phyloP scores from a whole-genome alignment of 1,140 invertebrate species.

The Anoplolepis gracilipes region DNA sequence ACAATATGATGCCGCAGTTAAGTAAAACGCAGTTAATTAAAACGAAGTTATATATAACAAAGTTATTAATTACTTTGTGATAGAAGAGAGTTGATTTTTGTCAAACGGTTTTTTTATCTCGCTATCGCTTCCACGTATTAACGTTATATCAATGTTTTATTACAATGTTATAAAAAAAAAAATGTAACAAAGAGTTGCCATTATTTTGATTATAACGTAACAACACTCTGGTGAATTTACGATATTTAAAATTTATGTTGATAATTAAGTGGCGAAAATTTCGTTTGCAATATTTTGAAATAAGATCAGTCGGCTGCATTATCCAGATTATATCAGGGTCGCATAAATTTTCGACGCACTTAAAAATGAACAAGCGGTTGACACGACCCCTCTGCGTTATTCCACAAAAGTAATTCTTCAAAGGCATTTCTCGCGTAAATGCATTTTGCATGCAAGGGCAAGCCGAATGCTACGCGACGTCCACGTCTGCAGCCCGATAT shows the following conservation, averaged over 20 bases:
- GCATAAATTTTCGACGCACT: conserved; percentile 2
- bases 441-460: conserved; percentile 43
- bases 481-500: conserved; percentile 76
- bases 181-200: no score
- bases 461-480: conserved; percentile 53
- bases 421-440: conserved; percentile 51
- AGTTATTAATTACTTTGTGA: neutral
- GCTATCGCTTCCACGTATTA: neutral
- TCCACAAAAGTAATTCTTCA: conserved; percentile 66
- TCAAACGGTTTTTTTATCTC: neutral
- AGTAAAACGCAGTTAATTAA: no score
- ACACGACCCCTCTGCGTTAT: conserved; percentile 24
- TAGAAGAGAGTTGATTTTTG: neutral
- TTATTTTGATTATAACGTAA: no score
- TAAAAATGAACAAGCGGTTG: conserved; percentile 3
- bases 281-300: neutral
- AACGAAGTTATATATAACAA: neutral
- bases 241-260: no score
- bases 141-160: neutral
- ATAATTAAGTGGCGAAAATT: neutral
- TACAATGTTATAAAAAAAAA: no score
- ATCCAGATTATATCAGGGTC: neutral
- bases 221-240: no score
- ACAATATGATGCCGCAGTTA: neutral
- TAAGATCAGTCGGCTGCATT: neutral